Conservation (phyloP, 2,113 vertebrate genomes). For the Cyanistes caeruleus region DNA sequence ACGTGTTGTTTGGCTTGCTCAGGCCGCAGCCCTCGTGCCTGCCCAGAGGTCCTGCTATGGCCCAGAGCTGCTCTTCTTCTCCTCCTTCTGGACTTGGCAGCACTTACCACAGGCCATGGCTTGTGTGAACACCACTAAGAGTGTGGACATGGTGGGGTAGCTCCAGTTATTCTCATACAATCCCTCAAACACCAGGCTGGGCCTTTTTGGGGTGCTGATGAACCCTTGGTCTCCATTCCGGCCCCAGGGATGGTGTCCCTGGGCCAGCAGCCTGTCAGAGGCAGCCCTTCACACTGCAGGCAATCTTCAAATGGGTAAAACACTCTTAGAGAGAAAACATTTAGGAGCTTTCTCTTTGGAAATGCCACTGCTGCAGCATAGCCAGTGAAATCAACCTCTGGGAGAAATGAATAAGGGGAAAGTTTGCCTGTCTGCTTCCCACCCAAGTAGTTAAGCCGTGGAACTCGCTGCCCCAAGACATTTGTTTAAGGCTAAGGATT, state of each 20-base stretch:
- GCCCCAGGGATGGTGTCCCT: neutral
- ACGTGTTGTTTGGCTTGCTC: neutral
- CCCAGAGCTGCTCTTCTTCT: neutral
- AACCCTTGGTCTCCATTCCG: neutral
- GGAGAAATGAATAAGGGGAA: neutral
- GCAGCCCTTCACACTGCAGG: rapidly evolving
- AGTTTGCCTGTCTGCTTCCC: neutral
- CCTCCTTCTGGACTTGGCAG: rapidly evolving
- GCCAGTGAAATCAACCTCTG: neutral
- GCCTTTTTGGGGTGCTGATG: neutral
- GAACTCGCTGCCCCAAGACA: neutral
- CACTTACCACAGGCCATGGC: rapidly evolving
- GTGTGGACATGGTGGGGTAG: neutral
- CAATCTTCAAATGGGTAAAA: neutral
- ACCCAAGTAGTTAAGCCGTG: neutral
- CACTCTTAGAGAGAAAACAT: neutral
- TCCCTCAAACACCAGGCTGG: neutral
- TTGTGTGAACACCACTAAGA: neutral
- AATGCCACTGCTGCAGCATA: neutral
- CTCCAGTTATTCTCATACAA: neutral
- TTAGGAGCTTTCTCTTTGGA: neutral
- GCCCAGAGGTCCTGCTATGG: rapidly evolving
- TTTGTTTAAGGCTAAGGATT: neutral
- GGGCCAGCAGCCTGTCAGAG: neutral
- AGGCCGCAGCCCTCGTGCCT: rapidly evolving